Base-by-base conservation (phyloP, 1,140 invertebrate genomes). In the Himalopsyche phryganea region DNA sequence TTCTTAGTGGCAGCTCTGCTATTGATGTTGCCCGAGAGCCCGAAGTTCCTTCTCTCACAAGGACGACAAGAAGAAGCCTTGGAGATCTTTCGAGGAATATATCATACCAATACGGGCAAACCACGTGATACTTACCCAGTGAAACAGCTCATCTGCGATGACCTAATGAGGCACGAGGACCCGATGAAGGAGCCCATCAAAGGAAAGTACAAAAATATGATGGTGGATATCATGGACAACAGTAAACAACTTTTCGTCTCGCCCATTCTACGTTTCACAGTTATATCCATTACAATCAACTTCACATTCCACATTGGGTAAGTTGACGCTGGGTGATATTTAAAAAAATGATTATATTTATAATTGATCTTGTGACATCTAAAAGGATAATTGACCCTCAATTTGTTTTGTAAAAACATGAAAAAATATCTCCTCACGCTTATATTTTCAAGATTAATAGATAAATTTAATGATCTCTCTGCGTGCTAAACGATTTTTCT, bases 1-100 rank as follows among this genome's bases (percentile, higher is more conserved):
- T 89, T 95, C 66, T 70, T 92, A 38, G 91, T 94, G 35, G 90
- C 89, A 38, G 83, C 85, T 46, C 74, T 92, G 42, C 81, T 95
- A 23, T 81, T 91, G 68, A 82, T 92, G 58, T 82, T 96, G 66
- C 92, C 92, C n/a, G 93, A 96, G 77, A 94, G 91, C 63, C 92
- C 93, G 1, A 94, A 94, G 72, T 96, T 91, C 72, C 77, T 94
- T 41, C 77, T 95, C 45, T 83, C 85, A 1, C 82, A 83, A 57
- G 89, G 91, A 66, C 81, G 84, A 67, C 83, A 87, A 53, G 85
- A 91, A 28, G 86, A 90, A 55, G 89, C 91, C 0, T 72, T 93
- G 23, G 82, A 85, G 65, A 88, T 92, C 18, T 91, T 92, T 69
- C 50, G 80, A 53, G 80, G 83, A 50, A 92, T 93, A 66, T 92